Base-by-base conservation (phyloP, 2,113 vertebrate species). In the Halichoeres trimaculatus region DNA sequence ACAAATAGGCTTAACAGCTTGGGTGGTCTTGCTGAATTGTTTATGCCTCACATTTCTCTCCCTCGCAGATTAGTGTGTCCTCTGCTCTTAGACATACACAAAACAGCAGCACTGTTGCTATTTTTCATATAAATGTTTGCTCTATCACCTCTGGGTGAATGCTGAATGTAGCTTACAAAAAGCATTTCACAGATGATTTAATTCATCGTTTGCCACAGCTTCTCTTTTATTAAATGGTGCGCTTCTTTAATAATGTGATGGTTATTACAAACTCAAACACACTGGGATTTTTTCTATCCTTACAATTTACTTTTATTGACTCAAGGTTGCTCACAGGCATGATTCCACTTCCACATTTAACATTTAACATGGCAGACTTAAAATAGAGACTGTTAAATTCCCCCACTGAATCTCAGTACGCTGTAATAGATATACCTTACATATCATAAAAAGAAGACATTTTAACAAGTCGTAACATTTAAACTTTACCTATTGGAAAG, bases 21-120 rank as follows among this genome's bases (percentile, higher is more conserved):
- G 67, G 65, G 75, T 75, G 62, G 75, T 82, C 81, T 48, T 36
- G 34, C 50, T 61, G 1, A 77, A 53, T 35, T 76, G 66, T 85
- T 80, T 74, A 78, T 55, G 40, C 35, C 58, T 78, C 30, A 34
- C 62, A 73, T 80, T 55, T 80, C 26, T 72, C 48, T 61, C 19
- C 1, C 55, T 57, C 20, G 26, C 22, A 62, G 40, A 56, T 30
- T 6, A 57, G 19, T 10, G 8, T 43, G 20, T 38, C n/a, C 30
- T 66, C 63, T 53, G 47, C 66, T 60, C 17, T 8, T 8, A 58
- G 62, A 48, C 24, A 13, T 53, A 26, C 59, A 62, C 17, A 41
- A 43, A 69, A 38, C 55, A 70, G 62, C 69, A 52, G 23, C 30
- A 14, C 45, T 41, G 23, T 16, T 48, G 26, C 35, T 35, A 40